Percentiles rank a stretch among this genome's conserved stretches.
phyloP scores from a whole-genome alignment of 2,888 invertebrate species.

The Phortica okadai region DNA sequence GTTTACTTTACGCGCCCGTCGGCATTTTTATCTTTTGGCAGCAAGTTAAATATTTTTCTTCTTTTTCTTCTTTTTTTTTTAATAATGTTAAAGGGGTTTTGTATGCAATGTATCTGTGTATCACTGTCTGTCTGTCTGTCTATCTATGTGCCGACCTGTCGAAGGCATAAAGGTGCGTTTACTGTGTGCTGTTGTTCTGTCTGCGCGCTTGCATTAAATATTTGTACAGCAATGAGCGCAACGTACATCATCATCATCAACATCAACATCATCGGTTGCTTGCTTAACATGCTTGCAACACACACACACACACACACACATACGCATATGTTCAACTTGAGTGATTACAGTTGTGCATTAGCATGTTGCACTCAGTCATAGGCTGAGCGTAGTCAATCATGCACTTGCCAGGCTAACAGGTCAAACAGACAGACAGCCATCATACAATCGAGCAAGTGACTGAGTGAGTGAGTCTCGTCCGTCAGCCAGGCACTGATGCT shows the following conservation, averaged over 20 bases:
- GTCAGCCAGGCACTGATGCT: no score
- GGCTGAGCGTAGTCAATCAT: conserved; percentile 8
- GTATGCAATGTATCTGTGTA: background rate
- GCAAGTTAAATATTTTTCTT: conserved; percentile 25
- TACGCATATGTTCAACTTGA: background rate
- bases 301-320: background rate
- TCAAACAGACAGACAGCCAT: background rate
- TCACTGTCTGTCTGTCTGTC: background rate
- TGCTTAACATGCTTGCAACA: background rate
- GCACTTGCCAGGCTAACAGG: conserved; percentile 17
- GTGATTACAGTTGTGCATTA: conserved; percentile 54
- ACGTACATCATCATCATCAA: conserved; percentile 22
- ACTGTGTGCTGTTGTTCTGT: conserved; percentile 4
- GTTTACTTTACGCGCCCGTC: conserved; percentile 74
- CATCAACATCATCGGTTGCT: conserved; percentile 14
- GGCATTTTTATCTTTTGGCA: conserved; percentile 58
- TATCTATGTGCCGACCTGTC: no score
- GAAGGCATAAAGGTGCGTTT: background rate
- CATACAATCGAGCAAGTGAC: no score
- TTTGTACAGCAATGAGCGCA: conserved; percentile 36
- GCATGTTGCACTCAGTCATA: conserved; percentile 52
- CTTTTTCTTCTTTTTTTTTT: background rate
- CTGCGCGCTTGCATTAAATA: conserved; percentile 43
- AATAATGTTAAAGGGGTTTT: background rate
- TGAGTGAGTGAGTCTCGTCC: no score